Percentiles rank a stretch among this genome's conserved stretches.
phyloP scores from a whole-genome alignment of 53 echinoderm and acorn worm genomes.

The Glandiceps talaboti region DNA sequence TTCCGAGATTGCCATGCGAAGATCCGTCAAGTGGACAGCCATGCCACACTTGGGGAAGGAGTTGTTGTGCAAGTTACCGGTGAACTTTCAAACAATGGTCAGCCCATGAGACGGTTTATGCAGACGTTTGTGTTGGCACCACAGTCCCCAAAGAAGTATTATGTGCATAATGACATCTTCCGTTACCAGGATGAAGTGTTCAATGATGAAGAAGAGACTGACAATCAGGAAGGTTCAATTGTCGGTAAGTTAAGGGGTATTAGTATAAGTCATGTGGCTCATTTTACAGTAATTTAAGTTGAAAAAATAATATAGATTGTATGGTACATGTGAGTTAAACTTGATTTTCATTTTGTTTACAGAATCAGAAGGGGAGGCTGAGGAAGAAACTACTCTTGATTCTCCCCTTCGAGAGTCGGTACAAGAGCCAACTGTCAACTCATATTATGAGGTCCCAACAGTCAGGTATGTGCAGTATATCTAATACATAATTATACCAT shows the following conservation, averaged over 20 bases:
- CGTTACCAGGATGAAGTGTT: constrained; percentile 99
- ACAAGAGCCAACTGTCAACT: constrained; percentile 54
- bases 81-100: constrained; percentile 91
- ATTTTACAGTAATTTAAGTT: too few species aligned
- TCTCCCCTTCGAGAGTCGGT: constrained; percentile 24
- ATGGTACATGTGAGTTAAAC: too few species aligned
- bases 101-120: constrained; percentile 99
- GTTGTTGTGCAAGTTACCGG: constrained; percentile 98
- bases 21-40: constrained; percentile 98
- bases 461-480: constrained; percentile 72
- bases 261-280: too few species aligned
- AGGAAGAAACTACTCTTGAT: constrained; percentile 28
- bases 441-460: constrained; percentile 69
- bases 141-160: constrained; percentile 93
- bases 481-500: too few species aligned
- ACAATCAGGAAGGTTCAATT: constrained; percentile 34
- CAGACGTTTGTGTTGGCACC: constrained; percentile 99
- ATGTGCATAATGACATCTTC: constrained; percentile 96
- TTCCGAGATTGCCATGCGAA: constrained; percentile 95
- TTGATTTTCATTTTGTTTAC: too few species aligned
- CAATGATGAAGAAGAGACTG: constrained; percentile 67
- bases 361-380: constrained; percentile 63
- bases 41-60: constrained; percentile 91
- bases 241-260: constrained; percentile 9
- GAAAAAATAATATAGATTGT: too few species aligned